phyloP scores from a whole-genome alignment of 2,888 invertebrate genomes.

The Unio pictorum region DNA sequence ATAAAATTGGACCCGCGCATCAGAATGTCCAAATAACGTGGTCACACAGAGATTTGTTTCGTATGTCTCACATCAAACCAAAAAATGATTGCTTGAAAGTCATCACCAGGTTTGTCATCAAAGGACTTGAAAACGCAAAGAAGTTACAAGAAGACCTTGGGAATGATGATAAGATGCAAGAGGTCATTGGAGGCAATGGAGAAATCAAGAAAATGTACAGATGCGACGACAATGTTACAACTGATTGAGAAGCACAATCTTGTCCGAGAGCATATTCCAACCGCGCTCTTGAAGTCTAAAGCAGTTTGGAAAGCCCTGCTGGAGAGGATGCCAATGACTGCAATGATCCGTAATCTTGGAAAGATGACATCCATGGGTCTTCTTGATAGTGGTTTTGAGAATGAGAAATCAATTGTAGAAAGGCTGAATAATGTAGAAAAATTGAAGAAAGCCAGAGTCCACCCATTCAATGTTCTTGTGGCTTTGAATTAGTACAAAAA shows the following conservation, averaged over 20 bases:
- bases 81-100: slow-evolving; percentile 31
- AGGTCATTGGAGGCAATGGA: slow-evolving; percentile 59
- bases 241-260: slow-evolving; percentile 73
- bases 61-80: slow-evolving; percentile 57
- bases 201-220: slow-evolving; percentile 48
- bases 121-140: slow-evolving; percentile 51
- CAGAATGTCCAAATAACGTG: too few relatives aligned
- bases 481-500: too few relatives aligned
- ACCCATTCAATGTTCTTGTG: too few relatives aligned
- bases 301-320: slow-evolving; percentile 75
- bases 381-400: too few relatives aligned
- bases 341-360: too few relatives aligned
- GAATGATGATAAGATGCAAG: slow-evolving; percentile 17
- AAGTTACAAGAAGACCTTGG: slow-evolving; percentile 22
- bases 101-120: slow-evolving; percentile 44
- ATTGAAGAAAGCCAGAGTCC: too few relatives aligned
- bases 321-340: too few relatives aligned
- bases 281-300: slow-evolving; percentile 78
- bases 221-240: slow-evolving; percentile 42
- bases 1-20: too few relatives aligned
- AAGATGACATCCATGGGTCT: too few relatives aligned
- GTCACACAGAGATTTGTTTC: slow-evolving; percentile 81
- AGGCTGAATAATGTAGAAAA: too few relatives aligned
- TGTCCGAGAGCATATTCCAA: slow-evolving; percentile 81
- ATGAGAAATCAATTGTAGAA: too few relatives aligned